Evolutionary conservation across 2,113 vertebrate genomes (phyloP).

Genomic region (Hemibagrus wyckioides): DNA sequence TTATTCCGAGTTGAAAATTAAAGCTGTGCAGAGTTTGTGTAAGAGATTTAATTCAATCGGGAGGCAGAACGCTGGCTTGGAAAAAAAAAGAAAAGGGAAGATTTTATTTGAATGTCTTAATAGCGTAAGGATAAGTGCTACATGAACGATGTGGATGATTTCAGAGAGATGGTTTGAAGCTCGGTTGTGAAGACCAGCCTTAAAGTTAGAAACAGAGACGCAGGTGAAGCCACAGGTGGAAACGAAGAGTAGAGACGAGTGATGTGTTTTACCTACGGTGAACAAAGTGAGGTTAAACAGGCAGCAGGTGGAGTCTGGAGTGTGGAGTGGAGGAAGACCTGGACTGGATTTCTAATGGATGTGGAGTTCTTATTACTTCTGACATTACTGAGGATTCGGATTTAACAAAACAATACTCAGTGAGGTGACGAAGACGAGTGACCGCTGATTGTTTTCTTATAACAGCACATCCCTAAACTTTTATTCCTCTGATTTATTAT

Average conservation of each 20-base stretch:
- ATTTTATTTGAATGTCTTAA: conserved; percentile 11
- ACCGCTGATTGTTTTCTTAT: neutral
- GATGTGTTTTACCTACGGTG: neutral
- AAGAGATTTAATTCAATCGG: conserved; percentile 67
- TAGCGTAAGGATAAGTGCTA: neutral
- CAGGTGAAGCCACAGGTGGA: neutral
- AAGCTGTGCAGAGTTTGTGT: conserved; percentile 70
- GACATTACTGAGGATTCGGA: neutral
- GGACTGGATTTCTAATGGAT: neutral
- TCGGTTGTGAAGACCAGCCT: neutral
- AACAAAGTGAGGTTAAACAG: neutral
- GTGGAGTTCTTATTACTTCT: neutral
- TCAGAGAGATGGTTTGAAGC: neutral
- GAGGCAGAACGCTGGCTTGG: conserved; percentile 57
- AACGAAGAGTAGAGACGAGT: neutral
- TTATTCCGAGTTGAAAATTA: conserved; percentile 68
- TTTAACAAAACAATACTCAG: neutral
- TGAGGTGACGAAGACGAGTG: neutral
- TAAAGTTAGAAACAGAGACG: neutral
- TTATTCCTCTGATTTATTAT: neutral
- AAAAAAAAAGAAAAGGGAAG: conserved; percentile 14
- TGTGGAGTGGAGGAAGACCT: neutral
- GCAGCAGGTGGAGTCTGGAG: neutral
- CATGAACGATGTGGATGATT: neutral
- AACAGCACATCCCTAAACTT: neutral